A percentile compares a stretch with the other conserved stretches of the same genome.
Evolutionary conservation across 2,888 invertebrate genomes (phyloP).

Genomic region (Orchestes rusci): DNA sequence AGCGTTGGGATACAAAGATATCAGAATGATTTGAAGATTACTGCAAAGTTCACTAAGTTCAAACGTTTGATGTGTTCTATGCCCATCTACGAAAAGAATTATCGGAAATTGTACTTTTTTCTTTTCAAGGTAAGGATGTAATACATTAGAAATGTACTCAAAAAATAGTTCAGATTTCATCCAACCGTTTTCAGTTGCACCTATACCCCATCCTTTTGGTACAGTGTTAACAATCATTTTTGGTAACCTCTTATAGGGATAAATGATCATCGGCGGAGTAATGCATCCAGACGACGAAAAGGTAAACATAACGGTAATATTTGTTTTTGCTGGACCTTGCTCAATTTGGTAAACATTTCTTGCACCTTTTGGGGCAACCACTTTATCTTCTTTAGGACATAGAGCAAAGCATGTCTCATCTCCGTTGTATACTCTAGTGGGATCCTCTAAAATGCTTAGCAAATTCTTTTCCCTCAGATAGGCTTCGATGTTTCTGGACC

Average conservation of each 20-base stretch:
- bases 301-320: conserved; percentile 40
- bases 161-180: conserved; percentile 1
- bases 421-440: too few relatives aligned
- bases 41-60: too few relatives aligned
- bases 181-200: conserved; percentile 27
- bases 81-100: too few relatives aligned
- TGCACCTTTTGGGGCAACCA: conserved; percentile 27
- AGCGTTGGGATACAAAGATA: conserved; percentile 25
- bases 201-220: conserved; percentile 24
- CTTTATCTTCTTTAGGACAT: conserved; percentile 31
- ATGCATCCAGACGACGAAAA: conserved; percentile 1
- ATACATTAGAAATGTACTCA: too few relatives aligned
- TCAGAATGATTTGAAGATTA: too few relatives aligned
- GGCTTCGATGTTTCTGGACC: conserved; percentile 28
- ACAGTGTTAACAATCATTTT: conserved; percentile 31
- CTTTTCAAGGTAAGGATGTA: too few relatives aligned
- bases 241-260: conserved; percentile 29
- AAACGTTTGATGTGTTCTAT: too few relatives aligned
- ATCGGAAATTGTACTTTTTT: conserved; percentile 31
- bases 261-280: conserved; percentile 34
- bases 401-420: conserved; percentile 32
- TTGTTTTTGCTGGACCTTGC: conserved; percentile 34
- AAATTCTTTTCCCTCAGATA: conserved; percentile 21
- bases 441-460: conserved; percentile 27
- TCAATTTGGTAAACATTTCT: conserved; percentile 40